phyloP scores from a whole-genome alignment of 2,797 vertebrate species.

The Acipenser ruthenus region DNA sequence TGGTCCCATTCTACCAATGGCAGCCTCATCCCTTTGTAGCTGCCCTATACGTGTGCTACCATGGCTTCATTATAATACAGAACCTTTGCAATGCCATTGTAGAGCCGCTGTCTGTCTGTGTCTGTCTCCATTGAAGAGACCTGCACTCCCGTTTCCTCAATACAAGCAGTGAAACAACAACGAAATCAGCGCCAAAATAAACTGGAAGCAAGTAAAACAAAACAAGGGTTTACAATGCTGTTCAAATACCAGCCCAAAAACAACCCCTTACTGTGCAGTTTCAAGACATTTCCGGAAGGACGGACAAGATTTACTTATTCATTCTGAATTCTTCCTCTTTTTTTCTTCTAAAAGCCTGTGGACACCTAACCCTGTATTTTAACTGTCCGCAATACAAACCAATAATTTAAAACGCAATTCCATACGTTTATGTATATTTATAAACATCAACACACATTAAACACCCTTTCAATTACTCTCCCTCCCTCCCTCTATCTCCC shows the following conservation, averaged over 20 bases:
- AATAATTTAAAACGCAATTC: neutral
- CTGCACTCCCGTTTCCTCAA: too few relatives aligned
- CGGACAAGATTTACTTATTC: neutral
- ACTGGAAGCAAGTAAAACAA: neutral
- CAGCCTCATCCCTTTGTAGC: too few relatives aligned
- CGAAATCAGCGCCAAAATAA: neutral
- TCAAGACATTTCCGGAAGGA: neutral
- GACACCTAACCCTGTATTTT: neutral
- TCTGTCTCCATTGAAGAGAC: too few relatives aligned
- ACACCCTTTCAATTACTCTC: neutral
- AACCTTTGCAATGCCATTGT: too few relatives aligned
- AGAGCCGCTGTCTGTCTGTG: too few relatives aligned
- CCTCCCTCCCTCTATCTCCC: too few relatives aligned
- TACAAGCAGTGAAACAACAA: too few relatives aligned
- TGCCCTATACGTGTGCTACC: too few relatives aligned
- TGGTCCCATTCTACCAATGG: too few relatives aligned
- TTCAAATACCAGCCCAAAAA: neutral
- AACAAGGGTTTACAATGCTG: neutral
- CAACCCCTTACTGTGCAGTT: neutral
- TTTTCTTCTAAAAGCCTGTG: neutral
- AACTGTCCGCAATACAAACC: neutral
- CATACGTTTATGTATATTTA: constrained; percentile 1
- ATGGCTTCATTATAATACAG: too few relatives aligned
- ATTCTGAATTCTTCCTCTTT: neutral
- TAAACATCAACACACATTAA: neutral